Evolutionary conservation across 2,888 invertebrate species (phyloP).

Genomic region (Cheilosia grossa): DNA sequence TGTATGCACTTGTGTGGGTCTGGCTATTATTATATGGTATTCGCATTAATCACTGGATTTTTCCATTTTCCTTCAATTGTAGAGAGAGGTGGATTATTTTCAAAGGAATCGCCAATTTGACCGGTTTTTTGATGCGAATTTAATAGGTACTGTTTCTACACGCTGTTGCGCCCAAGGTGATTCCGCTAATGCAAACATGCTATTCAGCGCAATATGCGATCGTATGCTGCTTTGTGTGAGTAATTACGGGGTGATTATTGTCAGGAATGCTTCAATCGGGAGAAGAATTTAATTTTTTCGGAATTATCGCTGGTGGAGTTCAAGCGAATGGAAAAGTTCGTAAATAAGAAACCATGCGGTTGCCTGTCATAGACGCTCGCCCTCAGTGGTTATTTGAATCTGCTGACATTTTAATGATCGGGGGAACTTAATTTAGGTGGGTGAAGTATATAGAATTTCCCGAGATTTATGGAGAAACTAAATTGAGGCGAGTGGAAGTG

Average conservation of each 20-base stretch:
- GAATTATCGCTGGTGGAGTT: conserved; percentile 16
- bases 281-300: conserved; percentile 32
- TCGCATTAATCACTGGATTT: conserved; percentile 65
- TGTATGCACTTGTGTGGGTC: conserved; percentile 46
- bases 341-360: conserved; percentile 15
- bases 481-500: conserved; percentile 1
- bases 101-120: conserved; percentile 61
- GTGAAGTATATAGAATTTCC: neutral
- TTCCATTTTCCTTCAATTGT: conserved; percentile 51
- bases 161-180: conserved; percentile 32
- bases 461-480: neutral
- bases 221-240: conserved; percentile 31
- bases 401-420: conserved; percentile 5
- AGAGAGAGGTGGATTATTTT: conserved; percentile 35
- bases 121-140: conserved; percentile 1
- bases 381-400: neutral
- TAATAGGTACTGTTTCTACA: neutral
- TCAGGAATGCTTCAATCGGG: conserved; percentile 16
- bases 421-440: neutral
- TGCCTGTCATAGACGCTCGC: neutral
- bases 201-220: conserved; percentile 22
- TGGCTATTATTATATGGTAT: conserved; percentile 37
- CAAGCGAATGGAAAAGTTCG: conserved; percentile 27
- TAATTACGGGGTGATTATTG: conserved; percentile 53
- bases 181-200: conserved; percentile 17